Percentiles rank a stretch among this genome's conserved stretches.
phyloP scores from a whole-genome alignment of 2,113 vertebrate genomes.

The Bubalus kerabau region DNA sequence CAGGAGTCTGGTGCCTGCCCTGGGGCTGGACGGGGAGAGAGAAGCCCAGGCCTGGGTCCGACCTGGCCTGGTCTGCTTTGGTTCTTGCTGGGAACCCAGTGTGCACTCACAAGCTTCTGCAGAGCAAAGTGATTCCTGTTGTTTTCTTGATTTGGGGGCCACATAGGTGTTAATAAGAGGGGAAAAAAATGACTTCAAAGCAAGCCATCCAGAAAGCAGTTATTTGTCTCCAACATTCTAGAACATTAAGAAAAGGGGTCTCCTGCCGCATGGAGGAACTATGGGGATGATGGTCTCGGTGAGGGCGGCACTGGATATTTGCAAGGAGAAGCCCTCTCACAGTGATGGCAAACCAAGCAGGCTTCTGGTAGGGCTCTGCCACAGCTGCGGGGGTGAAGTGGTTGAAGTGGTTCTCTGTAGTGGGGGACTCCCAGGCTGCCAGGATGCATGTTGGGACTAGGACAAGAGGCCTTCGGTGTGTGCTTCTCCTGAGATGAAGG shows the following conservation, averaged over 20 bases:
- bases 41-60: not conserved
- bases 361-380: not conserved
- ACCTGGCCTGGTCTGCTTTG: not conserved
- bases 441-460: too few relatives aligned
- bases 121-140: not conserved
- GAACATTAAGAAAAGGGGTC: not conserved
- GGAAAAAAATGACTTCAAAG: not conserved
- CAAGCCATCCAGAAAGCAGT: not conserved
- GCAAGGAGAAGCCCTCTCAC: not conserved
- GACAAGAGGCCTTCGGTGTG: not conserved
- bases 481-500: not conserved
- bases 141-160: not conserved
- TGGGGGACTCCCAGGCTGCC: not conserved
- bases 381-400: rapidly evolving
- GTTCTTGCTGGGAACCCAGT: not conserved
- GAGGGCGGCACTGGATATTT: not conserved
- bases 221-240: not conserved
- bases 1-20: not conserved
- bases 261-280: not conserved
- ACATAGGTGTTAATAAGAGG: not conserved
- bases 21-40: not conserved
- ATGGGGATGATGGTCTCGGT: not conserved
- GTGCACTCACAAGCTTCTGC: not conserved
- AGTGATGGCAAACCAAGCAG: not conserved
- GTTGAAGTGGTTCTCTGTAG: not conserved